Conservation (phyloP, 2,113 vertebrate genomes). For the Craseonycteris thonglongyai region DNA sequence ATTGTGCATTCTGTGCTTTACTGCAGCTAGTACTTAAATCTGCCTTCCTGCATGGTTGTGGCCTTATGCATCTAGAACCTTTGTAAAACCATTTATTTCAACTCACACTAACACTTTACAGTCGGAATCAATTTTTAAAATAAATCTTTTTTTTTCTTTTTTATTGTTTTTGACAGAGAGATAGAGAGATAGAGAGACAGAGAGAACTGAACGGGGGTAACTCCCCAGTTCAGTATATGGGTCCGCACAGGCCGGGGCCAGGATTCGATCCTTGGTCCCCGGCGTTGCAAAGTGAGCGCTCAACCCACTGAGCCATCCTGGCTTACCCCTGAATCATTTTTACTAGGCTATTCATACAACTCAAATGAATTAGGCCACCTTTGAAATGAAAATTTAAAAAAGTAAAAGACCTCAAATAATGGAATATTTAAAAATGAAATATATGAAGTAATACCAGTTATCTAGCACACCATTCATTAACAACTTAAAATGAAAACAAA, state of each 20-base stretch:
- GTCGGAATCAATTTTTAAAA: background rate
- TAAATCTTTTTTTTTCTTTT: too few species aligned
- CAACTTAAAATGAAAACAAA: background rate
- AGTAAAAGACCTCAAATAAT: background rate
- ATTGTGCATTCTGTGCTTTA: background rate
- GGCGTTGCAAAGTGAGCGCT: too few species aligned
- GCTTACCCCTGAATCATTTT: conserved; percentile 18
- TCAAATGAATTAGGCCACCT: background rate
- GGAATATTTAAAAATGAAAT: background rate
- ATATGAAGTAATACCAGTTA: background rate
- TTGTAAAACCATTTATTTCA: background rate
- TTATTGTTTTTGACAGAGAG: too few species aligned
- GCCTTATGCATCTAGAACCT: background rate
- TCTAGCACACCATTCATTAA: background rate
- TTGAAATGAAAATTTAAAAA: background rate
- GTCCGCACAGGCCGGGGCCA: too few species aligned
- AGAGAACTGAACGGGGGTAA: too few species aligned
- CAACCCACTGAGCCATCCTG: too few species aligned
- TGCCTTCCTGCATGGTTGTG: background rate
- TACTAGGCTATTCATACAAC: background rate
- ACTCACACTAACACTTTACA: background rate
- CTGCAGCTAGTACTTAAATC: background rate
- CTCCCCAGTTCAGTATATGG: too few species aligned
- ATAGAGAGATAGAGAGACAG: too few species aligned
- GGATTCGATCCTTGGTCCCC: too few species aligned